A percentile compares a stretch with the other conserved stretches of the same genome.
These are phyloP conservation scores for Parnassius smintheus DNA, from an alignment of 2,888 invertebrate genomes.

Conservation along the genomic window DNA sequence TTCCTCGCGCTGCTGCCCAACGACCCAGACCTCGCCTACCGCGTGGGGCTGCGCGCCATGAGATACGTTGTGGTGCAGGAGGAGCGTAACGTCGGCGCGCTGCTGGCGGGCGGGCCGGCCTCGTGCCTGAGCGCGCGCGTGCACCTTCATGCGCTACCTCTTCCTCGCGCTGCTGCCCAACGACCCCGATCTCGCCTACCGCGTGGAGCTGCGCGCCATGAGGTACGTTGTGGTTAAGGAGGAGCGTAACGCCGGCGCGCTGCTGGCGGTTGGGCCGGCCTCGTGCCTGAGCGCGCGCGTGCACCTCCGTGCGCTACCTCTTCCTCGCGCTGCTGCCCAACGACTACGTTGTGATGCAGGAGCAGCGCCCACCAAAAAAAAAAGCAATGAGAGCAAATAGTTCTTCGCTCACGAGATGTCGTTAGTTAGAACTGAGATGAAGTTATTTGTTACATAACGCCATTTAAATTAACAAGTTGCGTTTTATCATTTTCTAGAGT, in stretches of 20 bases:
- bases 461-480: too few relatives aligned
- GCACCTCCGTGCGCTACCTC: constrained; percentile 89
- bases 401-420: too few relatives aligned
- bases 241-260: constrained; percentile 49
- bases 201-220: constrained; percentile 90
- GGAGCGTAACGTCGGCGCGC: constrained; percentile 86
- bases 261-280: constrained; percentile 88
- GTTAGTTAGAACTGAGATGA: too few relatives aligned
- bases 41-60: constrained; percentile 90
- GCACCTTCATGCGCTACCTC: constrained; percentile 89
- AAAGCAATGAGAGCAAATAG: too few relatives aligned
- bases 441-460: too few relatives aligned
- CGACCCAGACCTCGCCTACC: constrained; percentile 89
- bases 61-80: constrained; percentile 75
- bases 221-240: constrained; percentile 41
- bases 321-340: constrained; percentile 88
- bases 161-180: constrained; percentile 88
- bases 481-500: too few relatives aligned
- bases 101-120: constrained; percentile 88
- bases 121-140: constrained; percentile 87
- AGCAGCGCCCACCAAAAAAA: too few relatives aligned
- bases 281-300: constrained; percentile 87
- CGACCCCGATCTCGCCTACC: constrained; percentile 89
- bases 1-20: constrained; percentile 88
- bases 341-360: constrained; percentile 75